Evolutionary conservation across 1,140 invertebrate species (phyloP), one percentile per base, ranked within the genome.

Genomic region (Aporrectodea caliginosa): DNA sequence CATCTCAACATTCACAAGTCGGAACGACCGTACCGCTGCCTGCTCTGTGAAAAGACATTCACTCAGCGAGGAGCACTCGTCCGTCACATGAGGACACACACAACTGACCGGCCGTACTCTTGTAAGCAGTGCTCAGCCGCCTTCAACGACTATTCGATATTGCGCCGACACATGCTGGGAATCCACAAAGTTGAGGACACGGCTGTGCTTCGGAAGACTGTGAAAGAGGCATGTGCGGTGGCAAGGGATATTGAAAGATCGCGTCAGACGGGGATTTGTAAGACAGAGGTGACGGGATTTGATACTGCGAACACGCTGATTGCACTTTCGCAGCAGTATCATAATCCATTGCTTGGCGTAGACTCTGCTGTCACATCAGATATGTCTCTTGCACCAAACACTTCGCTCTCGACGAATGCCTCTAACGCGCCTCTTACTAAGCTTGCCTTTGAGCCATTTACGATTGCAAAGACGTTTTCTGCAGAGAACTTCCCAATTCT

Each of bases 11-110:
- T 86, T 69, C 86, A 87, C 78, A 83, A 85, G 77, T 81, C 82
- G 29, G 84, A 84, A 75, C 43, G 79, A 1, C 81, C 81, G 31
- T 85, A 85, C 81, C 81, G 84, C 6, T 88, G 86, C 81, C 81
- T 79, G 35, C 77, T 80, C 1, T 88, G 87, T 81, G 84, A 84
- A n/a, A 85, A 85, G 81, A 84, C 84, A 2, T 88, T 88, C 80
- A 85, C 84, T 22, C 86, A 87, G 73, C 85, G 84, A 74, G 84
- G 85, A 76, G 84, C 85, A 2, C 72, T 88, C 27, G 69, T 82
- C 16, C 79, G 85, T 14, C 86, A 88, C 82, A 84, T 84, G 74
- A 78, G 85, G 35, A 85, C 86, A 32, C 87, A 88, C 80, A 83
- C 79, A 31, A 86, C 85, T 29, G 87, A 86, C 68, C 86, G 86